phyloP scores from a whole-genome alignment of 2,888 invertebrate genomes.

The Cheilosia vernalis region DNA sequence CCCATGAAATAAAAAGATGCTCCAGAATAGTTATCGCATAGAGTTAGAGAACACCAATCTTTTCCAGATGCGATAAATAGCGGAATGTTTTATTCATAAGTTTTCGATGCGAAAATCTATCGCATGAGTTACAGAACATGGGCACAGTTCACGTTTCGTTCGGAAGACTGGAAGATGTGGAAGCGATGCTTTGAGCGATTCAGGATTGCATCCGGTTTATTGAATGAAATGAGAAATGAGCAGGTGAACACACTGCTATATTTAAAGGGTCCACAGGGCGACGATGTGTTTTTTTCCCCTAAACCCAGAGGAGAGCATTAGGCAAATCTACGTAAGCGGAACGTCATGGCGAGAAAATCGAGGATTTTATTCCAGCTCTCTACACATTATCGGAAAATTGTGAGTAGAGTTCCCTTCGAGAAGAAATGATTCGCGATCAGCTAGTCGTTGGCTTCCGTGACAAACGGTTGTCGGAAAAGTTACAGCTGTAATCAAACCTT shows the following conservation, averaged over 20 bases:
- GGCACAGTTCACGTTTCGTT: too few relatives aligned
- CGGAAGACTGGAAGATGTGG: conserved; percentile 25
- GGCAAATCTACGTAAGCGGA: background rate
- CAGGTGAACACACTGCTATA: conserved; percentile 17
- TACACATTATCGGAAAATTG: conserved; percentile 41
- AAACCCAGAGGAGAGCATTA: conserved; percentile 2
- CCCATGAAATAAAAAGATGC: too few relatives aligned
- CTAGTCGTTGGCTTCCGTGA: conserved; percentile 46
- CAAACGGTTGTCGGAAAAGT: conserved; percentile 34
- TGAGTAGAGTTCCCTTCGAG: too few relatives aligned
- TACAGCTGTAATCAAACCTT: conserved; percentile 34
- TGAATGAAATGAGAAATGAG: conserved; percentile 1
- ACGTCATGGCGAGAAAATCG: conserved; percentile 41
- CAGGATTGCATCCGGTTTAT: conserved; percentile 13
- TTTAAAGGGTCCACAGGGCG: background rate
- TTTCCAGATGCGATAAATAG: too few relatives aligned
- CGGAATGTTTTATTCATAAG: too few relatives aligned
- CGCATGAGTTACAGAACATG: too few relatives aligned
- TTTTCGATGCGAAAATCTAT: too few relatives aligned
- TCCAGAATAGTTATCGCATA: too few relatives aligned
- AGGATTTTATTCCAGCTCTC: conserved; percentile 51
- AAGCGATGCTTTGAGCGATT: conserved; percentile 24
- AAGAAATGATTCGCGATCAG: conserved; percentile 47
- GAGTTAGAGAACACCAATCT: too few relatives aligned
- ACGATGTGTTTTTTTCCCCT: too few relatives aligned